Evolutionary conservation across 2,113 vertebrate genomes (phyloP).

Genomic region (Ploceus nigricollis): DNA sequence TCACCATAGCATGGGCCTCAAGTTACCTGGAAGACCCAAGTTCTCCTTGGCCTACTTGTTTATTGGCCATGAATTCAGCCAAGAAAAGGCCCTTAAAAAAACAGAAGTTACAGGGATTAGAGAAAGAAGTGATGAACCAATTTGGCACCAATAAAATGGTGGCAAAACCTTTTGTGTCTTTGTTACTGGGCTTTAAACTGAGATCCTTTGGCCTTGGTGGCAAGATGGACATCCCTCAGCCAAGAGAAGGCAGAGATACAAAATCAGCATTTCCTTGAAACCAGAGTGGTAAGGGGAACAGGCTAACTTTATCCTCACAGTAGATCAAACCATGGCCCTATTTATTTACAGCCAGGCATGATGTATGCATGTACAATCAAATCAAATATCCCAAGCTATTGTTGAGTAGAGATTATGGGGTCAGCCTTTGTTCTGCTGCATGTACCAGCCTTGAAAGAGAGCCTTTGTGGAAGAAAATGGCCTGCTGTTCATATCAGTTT

Average conservation of each 20-base stretch:
- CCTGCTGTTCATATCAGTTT: constrained; percentile 35
- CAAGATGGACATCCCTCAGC: not conserved
- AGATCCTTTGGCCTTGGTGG: not conserved
- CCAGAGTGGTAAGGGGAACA: not conserved
- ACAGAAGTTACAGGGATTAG: not conserved
- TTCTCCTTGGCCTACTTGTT: not conserved
- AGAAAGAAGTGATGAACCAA: not conserved
- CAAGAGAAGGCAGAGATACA: not conserved
- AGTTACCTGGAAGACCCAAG: not conserved
- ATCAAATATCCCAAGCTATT: constrained; percentile 36
- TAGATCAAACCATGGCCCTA: not conserved
- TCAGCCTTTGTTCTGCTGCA: constrained; percentile 45
- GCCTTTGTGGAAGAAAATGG: constrained; percentile 42
- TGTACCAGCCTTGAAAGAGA: constrained; percentile 16
- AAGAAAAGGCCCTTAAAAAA: not conserved
- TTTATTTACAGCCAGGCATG: constrained; percentile 23
- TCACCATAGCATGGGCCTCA: not conserved
- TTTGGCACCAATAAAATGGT: not conserved
- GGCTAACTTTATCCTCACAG: not conserved
- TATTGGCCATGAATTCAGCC: not conserved
- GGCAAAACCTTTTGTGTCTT: not conserved
- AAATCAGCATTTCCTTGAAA: not conserved
- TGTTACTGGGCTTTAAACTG: not conserved
- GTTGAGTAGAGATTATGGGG: constrained; percentile 1
- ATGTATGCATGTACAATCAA: constrained; percentile 40